These are phyloP conservation scores for Myrmecobius fasciatus DNA, from an alignment of 2,113 vertebrate genomes.

Conservation along the genomic window DNA sequence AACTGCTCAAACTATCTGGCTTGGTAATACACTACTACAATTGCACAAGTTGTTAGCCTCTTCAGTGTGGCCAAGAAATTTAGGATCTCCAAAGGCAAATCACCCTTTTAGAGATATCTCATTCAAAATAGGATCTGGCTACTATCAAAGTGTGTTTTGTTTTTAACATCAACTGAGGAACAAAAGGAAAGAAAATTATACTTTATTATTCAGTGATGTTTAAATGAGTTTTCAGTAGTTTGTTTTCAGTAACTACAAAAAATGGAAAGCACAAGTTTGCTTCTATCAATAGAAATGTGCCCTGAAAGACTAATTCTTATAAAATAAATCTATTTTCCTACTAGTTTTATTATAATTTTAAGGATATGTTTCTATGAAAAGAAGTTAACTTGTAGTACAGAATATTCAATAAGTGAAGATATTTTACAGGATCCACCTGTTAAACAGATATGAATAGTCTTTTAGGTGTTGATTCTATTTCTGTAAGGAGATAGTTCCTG, in stretches of 20 bases:
- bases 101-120: background rate
- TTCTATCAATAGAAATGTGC: background rate
- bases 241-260: slow-evolving; percentile 23
- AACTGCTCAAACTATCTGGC: background rate
- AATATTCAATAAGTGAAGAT: background rate
- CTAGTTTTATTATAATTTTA: slow-evolving; percentile 9
- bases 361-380: background rate
- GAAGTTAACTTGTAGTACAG: slow-evolving; percentile 14
- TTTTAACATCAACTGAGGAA: background rate
- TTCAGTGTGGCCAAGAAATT: background rate
- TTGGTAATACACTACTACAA: background rate
- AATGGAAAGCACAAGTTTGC: slow-evolving; percentile 8
- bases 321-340: slow-evolving; percentile 37
- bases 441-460: background rate
- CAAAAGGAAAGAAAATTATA: background rate
- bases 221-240: slow-evolving; percentile 9
- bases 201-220: background rate
- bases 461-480: background rate
- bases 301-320: background rate
- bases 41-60: slow-evolving; percentile 34
- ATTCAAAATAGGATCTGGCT: background rate
- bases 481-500: background rate
- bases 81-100: background rate
- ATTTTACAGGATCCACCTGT: background rate
- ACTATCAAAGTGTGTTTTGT: background rate